Conservation (phyloP, 2,888 invertebrate species). For the Drosophila incognita region DNA sequence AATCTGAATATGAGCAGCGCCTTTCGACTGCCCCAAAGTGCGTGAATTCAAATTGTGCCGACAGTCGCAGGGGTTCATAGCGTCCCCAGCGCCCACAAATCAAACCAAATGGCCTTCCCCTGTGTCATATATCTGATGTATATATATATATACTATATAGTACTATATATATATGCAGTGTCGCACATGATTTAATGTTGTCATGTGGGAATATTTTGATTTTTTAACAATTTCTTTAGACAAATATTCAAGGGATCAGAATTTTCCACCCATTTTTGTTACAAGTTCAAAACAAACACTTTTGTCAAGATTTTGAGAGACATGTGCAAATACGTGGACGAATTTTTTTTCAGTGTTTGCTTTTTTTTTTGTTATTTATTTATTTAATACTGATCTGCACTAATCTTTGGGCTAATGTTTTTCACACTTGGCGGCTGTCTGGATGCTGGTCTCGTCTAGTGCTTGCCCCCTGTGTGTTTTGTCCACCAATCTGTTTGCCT, state of each 20-base stretch:
- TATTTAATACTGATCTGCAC: constrained; percentile 22
- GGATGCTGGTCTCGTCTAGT: constrained; percentile 31
- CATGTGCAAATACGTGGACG: constrained; percentile 62
- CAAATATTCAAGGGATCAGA: constrained; percentile 14
- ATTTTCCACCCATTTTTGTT: not conserved
- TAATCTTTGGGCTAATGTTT: constrained; percentile 44
- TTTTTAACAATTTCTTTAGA: constrained; percentile 27
- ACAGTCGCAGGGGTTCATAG: constrained; percentile 53
- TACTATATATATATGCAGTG: constrained; percentile 30
- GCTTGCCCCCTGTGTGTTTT: not conserved
- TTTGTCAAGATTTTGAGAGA: constrained; percentile 7
- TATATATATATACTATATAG: constrained; percentile 30
- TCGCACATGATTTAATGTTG: constrained; percentile 59
- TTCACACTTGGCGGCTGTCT: constrained; percentile 63
- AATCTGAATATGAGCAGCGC: constrained; percentile 57
- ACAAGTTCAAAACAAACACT: constrained; percentile 6
- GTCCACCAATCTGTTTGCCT: constrained; percentile 33
- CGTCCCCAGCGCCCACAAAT: constrained; percentile 23
- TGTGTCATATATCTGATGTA: constrained; percentile 55
- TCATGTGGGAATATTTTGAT: constrained; percentile 36
- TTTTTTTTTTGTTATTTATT: constrained; percentile 15
- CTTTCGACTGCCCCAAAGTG: constrained; percentile 64
- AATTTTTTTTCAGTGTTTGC: constrained; percentile 1
- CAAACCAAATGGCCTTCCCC: constrained; percentile 59
- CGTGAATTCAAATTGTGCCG: constrained; percentile 66